Evolutionary conservation across 2,888 invertebrate genomes (phyloP).

Genomic region (Harpalus rufipes): DNA sequence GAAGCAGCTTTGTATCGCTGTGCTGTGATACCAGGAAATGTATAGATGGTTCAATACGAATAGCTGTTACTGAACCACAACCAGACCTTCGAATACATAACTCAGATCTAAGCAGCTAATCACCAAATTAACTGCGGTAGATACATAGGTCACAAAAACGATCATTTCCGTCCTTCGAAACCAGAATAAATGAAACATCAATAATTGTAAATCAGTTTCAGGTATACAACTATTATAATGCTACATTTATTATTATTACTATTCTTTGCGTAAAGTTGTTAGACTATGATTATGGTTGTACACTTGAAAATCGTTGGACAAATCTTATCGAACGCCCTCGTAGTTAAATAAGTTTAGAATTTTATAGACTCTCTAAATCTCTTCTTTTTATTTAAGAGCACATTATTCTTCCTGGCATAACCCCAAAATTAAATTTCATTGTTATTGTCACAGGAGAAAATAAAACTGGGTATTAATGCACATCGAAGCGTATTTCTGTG

Average conservation of each 20-base stretch:
- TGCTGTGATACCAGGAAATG: constrained; percentile 26
- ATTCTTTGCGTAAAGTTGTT: too few species aligned
- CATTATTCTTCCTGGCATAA: background rate
- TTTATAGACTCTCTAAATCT: background rate
- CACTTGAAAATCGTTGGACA: too few species aligned
- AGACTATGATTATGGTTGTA: too few species aligned
- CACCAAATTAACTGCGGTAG: constrained; percentile 3
- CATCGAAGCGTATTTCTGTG: constrained; percentile 44
- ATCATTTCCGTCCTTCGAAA: constrained; percentile 40
- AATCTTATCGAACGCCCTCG: too few species aligned
- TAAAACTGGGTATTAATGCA: constrained; percentile 34
- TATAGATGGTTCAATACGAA: constrained; percentile 1
- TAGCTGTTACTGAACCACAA: constrained; percentile 21
- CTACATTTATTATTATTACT: too few species aligned
- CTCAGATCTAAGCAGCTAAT: constrained; percentile 33
- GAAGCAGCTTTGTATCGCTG: background rate
- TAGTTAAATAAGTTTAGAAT: too few species aligned
- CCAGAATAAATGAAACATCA: background rate
- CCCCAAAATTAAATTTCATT: constrained; percentile 40
- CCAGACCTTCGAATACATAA: constrained; percentile 42
- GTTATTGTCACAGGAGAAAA: background rate
- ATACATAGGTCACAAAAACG: background rate
- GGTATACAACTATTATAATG: too few species aligned
- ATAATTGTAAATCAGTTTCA: background rate
- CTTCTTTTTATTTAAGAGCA: background rate